phyloP scores from a whole-genome alignment of 2,797 vertebrate species.

The Lemur catta region DNA sequence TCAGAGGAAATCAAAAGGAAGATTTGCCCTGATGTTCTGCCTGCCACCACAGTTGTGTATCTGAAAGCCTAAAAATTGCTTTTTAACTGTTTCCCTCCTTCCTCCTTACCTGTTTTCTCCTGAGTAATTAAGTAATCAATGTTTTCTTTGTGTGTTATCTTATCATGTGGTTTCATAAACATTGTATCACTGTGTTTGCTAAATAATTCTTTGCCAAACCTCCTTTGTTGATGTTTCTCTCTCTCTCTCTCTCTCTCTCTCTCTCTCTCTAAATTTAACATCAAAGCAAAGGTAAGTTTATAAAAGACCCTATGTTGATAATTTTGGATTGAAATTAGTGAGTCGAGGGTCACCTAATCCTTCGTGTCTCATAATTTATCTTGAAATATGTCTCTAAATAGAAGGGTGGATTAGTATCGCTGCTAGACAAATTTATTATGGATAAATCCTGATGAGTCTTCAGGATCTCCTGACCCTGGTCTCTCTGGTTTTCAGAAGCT shows the following conservation, averaged over 20 bases:
- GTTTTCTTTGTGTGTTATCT: neutral
- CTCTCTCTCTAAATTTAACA: neutral
- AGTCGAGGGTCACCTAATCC: neutral
- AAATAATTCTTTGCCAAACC: neutral
- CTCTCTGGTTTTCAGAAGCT: neutral
- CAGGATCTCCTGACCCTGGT: neutral
- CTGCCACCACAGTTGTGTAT: neutral
- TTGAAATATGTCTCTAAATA: neutral
- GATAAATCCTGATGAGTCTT: neutral
- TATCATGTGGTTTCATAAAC: slow-evolving; percentile 19
- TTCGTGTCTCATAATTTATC: neutral
- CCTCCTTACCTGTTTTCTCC: neutral
- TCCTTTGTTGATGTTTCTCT: neutral
- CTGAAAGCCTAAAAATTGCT: neutral
- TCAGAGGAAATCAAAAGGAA: neutral
- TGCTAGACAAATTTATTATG: neutral
- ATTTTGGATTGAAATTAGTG: neutral
- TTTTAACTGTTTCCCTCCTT: neutral
- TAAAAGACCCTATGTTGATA: neutral
- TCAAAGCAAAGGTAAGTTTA: slow-evolving; percentile 1
- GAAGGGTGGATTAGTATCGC: neutral
- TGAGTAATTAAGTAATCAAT: neutral
- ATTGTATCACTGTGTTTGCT: neutral
- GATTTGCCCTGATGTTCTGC: neutral
- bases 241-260: neutral